Conservation (phyloP, 2,797 vertebrate species). For the Yasuhikotakia modesta region DNA sequence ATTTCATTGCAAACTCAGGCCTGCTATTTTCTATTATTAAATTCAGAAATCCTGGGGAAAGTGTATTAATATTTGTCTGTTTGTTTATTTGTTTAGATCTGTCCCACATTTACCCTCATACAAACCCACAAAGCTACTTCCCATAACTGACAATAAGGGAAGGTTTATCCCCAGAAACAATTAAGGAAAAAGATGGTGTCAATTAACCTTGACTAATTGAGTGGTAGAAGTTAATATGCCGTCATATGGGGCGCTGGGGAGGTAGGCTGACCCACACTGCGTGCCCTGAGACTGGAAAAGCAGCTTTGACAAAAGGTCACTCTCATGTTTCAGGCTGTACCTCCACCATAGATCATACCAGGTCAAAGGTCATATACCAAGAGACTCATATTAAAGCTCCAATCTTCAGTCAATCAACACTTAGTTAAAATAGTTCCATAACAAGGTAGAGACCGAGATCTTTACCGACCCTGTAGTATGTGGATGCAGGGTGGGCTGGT, state of each 20-base stretch:
- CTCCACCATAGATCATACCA: slow-evolving; percentile 61
- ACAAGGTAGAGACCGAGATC: slow-evolving; percentile 69
- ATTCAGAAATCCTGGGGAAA: background rate
- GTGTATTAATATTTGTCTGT: background rate
- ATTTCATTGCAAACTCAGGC: background rate
- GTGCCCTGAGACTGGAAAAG: slow-evolving; percentile 64
- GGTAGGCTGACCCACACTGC: slow-evolving; percentile 40
- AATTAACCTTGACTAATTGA: too few relatives aligned
- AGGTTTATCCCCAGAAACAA: too few relatives aligned
- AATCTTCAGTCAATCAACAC: slow-evolving; percentile 81
- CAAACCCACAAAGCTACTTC: too few relatives aligned
- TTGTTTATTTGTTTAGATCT: background rate
- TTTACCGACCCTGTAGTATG: slow-evolving; percentile 59
- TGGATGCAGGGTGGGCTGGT: slow-evolving; percentile 33
- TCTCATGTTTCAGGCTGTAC: slow-evolving; percentile 69
- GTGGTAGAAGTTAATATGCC: slow-evolving; percentile 45
- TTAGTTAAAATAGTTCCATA: slow-evolving; percentile 74
- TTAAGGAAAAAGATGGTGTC: too few relatives aligned
- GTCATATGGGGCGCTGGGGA: slow-evolving; percentile 45
- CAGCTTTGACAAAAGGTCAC: slow-evolving; percentile 50
- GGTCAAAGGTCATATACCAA: slow-evolving; percentile 77
- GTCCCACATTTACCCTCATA: too few relatives aligned
- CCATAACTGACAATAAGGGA: too few relatives aligned
- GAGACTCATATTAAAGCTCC: slow-evolving; percentile 75
- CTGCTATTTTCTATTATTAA: background rate